A percentile compares a stretch with the other conserved stretches of the same genome.
Evolutionary conservation across 1,140 invertebrate genomes (phyloP).

Genomic region (Nasonia giraulti): DNA sequence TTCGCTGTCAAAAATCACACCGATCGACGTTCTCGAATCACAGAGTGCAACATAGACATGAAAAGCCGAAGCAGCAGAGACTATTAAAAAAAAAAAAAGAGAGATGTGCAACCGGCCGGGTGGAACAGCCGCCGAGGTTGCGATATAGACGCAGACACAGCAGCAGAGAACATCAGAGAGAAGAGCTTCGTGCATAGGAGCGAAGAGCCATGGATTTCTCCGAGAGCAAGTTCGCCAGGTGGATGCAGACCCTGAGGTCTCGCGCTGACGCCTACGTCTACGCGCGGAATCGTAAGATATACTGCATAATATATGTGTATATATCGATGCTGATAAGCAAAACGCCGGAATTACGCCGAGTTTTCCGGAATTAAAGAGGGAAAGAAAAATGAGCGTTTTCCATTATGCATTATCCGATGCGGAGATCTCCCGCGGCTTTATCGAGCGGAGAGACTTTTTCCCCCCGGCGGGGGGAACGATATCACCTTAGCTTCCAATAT

Average conservation of each 20-base stretch:
- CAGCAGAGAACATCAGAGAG: too few relatives aligned
- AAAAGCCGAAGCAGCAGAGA: not conserved
- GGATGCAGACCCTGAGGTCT: slow-evolving; percentile 52
- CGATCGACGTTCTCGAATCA: not conserved
- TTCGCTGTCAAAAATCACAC: not conserved
- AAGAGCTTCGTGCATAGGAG: not conserved
- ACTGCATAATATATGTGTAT: not conserved
- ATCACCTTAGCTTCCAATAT: too few relatives aligned
- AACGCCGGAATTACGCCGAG: too few relatives aligned
- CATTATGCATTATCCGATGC: not conserved
- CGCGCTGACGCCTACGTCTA: slow-evolving; percentile 55
- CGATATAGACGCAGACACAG: not conserved
- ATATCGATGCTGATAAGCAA: too few relatives aligned
- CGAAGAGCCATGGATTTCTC: slow-evolving; percentile 50
- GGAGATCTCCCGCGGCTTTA: too few relatives aligned
- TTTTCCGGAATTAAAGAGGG: not conserved
- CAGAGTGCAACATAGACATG: not conserved
- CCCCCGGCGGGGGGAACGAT: too few relatives aligned
- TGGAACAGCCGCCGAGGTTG: not conserved
- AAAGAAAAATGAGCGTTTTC: not conserved
- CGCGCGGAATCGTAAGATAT: slow-evolving; percentile 57
- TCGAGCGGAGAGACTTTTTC: too few relatives aligned
- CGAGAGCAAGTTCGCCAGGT: slow-evolving; percentile 48
- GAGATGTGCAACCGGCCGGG: not conserved
- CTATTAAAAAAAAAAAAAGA: not conserved